Conservation (phyloP, 1,140 invertebrate species). For the Anastrepha ludens region DNA sequence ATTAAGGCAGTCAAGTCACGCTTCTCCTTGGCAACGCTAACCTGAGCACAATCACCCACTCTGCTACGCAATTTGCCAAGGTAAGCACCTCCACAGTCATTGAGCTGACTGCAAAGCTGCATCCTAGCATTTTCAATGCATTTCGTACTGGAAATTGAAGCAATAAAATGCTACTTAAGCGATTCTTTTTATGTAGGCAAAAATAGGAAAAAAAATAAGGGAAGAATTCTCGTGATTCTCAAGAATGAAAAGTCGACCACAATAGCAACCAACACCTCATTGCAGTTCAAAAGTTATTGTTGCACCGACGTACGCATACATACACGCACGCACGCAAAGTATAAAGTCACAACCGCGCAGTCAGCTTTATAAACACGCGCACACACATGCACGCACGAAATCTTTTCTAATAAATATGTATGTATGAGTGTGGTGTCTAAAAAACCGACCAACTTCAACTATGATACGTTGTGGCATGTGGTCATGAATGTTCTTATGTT, state of each 20-base stretch:
- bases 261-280: conserved; percentile 1
- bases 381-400: background rate
- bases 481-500: background rate
- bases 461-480: conserved; percentile 27
- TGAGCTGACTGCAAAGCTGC: background rate
- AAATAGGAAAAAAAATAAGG: background rate
- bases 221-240: background rate
- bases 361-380: background rate
- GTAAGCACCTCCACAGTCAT: background rate
- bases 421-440: background rate
- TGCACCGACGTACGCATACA: background rate
- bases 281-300: conserved; percentile 43
- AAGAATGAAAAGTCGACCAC: background rate
- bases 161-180: conserved; percentile 51
- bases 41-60: conserved; percentile 13
- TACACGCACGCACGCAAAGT: background rate
- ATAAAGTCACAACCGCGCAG: background rate
- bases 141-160: conserved; percentile 24
- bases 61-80: background rate
- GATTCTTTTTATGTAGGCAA: background rate
- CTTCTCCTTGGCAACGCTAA: conserved; percentile 16
- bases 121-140: background rate
- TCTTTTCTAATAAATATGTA: conserved; percentile 29
- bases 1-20: conserved; percentile 4
- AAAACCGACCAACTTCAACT: background rate